A percentile compares a stretch with the other conserved stretches of the same genome.
phyloP scores from a whole-genome alignment of 2,113 vertebrate genomes.

The Baryphthengus martii region DNA sequence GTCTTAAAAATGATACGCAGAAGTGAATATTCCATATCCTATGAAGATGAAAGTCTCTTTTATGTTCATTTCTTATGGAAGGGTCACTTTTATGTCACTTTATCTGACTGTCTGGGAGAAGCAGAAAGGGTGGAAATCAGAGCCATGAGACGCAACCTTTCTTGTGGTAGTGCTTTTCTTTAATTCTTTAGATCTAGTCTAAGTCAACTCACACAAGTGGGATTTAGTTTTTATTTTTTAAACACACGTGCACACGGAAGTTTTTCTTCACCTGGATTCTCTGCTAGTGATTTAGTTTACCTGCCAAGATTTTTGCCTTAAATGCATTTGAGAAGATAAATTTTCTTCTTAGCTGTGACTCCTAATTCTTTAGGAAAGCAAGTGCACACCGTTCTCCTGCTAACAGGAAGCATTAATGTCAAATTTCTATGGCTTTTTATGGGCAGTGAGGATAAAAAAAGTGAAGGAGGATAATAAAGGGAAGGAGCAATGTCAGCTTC shows the following conservation, averaged over 20 bases:
- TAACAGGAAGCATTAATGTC: background rate
- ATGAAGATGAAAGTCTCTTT: background rate
- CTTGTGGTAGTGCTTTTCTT: background rate
- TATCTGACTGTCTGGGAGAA: background rate
- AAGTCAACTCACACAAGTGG: background rate
- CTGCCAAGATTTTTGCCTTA: background rate
- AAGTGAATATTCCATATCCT: background rate
- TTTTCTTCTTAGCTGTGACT: background rate
- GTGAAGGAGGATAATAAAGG: too few species aligned
- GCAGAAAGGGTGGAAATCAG: background rate
- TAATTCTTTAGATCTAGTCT: background rate
- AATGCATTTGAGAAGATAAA: background rate
- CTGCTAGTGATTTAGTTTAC: background rate
- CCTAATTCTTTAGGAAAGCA: background rate
- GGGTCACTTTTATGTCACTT: background rate
- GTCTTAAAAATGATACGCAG: background rate
- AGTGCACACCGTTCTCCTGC: background rate
- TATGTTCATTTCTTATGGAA: background rate
- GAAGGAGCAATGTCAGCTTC: background rate
- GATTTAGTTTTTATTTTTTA: background rate
- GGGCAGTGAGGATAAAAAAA: background rate
- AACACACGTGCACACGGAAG: background rate
- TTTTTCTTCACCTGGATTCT: background rate
- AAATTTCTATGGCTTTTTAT: background rate
- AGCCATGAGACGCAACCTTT: background rate